phyloP scores from a whole-genome alignment of 92 coral and sea anemone species.

The Pocillopora grandis region DNA sequence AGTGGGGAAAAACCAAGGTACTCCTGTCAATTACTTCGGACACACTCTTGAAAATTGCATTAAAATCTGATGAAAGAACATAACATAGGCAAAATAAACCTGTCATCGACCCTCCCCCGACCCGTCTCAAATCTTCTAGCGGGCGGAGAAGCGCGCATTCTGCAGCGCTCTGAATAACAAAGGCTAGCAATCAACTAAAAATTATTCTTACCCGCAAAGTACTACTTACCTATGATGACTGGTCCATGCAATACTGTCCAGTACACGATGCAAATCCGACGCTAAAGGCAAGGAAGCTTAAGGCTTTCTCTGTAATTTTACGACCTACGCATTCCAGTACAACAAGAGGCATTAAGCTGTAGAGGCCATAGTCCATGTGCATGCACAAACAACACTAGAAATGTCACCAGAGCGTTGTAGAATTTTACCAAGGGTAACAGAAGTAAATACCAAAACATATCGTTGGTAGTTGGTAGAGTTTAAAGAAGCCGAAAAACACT shows the following conservation, averaged over 20 bases:
- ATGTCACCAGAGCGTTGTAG: conserved; percentile 18
- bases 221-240: conserved; percentile 31
- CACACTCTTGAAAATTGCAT: no score
- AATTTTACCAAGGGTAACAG: conserved; percentile 29
- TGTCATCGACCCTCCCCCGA: no score
- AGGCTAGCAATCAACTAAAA: no score
- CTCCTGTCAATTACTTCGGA: no score
- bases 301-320: conserved; percentile 24
- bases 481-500: conserved; percentile 11
- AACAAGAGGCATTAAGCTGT: conserved; percentile 23
- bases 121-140: no score
- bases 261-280: conserved; percentile 18
- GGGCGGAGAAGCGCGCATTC: no score
- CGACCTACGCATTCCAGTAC: conserved; percentile 48
- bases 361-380: conserved; percentile 6
- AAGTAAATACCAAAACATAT: conserved; percentile 24
- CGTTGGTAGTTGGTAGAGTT: conserved; percentile 25
- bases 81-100: no score
- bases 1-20: no score
- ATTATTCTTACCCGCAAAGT: not conserved
- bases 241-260: conserved; percentile 10
- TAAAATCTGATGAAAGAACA: no score
- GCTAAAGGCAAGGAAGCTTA: conserved; percentile 17
- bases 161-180: no score
- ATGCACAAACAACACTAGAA: conserved; percentile 9